These are phyloP conservation scores for Stegodyphus dumicola DNA, from an alignment of 1,140 invertebrate genomes.

Conservation along the genomic window DNA sequence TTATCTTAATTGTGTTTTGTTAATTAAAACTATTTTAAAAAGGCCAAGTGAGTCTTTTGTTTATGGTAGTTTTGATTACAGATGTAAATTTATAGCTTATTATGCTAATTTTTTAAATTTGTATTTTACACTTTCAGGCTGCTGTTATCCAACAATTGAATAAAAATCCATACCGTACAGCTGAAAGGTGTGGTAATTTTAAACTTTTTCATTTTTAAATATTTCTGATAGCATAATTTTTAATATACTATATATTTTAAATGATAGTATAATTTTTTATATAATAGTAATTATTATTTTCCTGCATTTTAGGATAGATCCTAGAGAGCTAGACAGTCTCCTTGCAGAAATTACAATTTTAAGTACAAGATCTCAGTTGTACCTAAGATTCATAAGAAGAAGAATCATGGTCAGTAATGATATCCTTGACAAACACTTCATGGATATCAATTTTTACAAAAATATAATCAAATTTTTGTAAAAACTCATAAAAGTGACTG, in stretches of 20 bases:
- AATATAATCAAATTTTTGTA: neutral
- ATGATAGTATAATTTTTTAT: neutral
- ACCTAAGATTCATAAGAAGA: slow-evolving; percentile 87
- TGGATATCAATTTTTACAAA: neutral
- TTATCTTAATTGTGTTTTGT: too few species aligned
- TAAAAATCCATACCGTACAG: slow-evolving; percentile 35
- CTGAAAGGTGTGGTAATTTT: slow-evolving; percentile 39
- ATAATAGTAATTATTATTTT: neutral
- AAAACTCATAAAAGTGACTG: neutral
- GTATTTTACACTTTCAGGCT: slow-evolving; percentile 11
- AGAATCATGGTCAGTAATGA: slow-evolving; percentile 77
- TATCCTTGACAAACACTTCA: neutral
- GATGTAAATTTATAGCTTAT: too few species aligned
- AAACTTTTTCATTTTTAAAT: slow-evolving; percentile 32
- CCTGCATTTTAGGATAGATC: slow-evolving; percentile 73
- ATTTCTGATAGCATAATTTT: neutral
- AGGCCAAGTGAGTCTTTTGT: too few species aligned
- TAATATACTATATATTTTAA: neutral
- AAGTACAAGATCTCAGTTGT: slow-evolving; percentile 89
- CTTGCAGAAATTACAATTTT: slow-evolving; percentile 92
- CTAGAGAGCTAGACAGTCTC: slow-evolving; percentile 88
- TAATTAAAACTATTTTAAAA: too few species aligned
- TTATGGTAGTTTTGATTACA: too few species aligned
- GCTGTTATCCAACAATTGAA: slow-evolving; percentile 63
- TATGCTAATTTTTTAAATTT: too few species aligned